Base-by-base conservation (phyloP, 1,140 invertebrate genomes). In the Bombus soroeensis region DNA sequence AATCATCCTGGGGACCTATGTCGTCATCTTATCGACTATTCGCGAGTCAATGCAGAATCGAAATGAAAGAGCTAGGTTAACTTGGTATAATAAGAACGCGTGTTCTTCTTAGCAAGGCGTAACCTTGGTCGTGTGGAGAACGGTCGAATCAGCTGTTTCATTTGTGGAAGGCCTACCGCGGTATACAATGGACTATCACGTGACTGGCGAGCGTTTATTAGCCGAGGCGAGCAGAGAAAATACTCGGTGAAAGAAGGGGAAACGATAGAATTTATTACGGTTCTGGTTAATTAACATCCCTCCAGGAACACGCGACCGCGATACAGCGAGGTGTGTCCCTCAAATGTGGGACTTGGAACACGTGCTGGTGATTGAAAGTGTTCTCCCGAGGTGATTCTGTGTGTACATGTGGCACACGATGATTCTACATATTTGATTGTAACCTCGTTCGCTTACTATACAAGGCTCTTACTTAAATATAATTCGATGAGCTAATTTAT, bases 201-300 rank as follows among this genome's bases (percentile, higher is more conserved):
- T 89, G 91, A 91, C 83, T 37, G 47, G 85, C 88, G 79, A 87
- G 81, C 89, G 88, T 92, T 92, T 92, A 89, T 92, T 92, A 92
- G 88, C 79, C 88, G 87, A 77, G 80, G 72, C 47, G 72, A 57
- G 64, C n/a, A 73, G 43, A 41, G 64, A 70, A 80, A 70, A 70
- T 43, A 71, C 53, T 59, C 22, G 78, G 32, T 28, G 72, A 81
- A 72, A 72, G 83, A 78, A 66, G 32, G 37, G 43, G 71, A 43
- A 53, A 66, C 70, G 78, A 72, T 66, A 28, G 59, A 34, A 81
- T 85, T 81, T 85, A 85, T 84, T 62, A 72, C 41, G 53, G 39
- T 84, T 84, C 32, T 78, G n/a, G 53, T 79, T 79, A 79, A 84
- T 84, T 78, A 78, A 84, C 82, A 77, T 66, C 72, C 72, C 81